Evolutionary conservation across 2,888 invertebrate genomes (phyloP).

Genomic region (Chymomyza caudatula): DNA sequence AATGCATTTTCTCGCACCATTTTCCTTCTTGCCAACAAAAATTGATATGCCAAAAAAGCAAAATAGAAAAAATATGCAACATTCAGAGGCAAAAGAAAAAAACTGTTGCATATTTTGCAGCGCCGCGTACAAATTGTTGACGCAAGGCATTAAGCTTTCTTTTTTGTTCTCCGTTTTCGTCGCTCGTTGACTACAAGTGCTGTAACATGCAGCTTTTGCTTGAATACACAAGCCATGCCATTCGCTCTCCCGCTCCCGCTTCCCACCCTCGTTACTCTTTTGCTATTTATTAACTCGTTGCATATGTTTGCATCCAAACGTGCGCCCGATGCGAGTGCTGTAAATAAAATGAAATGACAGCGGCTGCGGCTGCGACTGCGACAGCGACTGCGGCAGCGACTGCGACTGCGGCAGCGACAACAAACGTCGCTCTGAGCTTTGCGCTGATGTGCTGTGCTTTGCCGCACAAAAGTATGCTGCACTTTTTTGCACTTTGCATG

Average conservation of each 20-base stretch:
- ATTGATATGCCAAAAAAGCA: constrained; percentile 58
- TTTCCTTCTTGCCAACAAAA: constrained; percentile 43
- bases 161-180: constrained; percentile 1
- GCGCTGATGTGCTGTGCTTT: constrained; percentile 15
- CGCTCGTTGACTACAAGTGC: neutral
- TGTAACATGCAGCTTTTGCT: constrained; percentile 17
- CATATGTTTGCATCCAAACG: constrained; percentile 66
- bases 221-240: neutral
- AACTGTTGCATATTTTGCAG: constrained; percentile 49
- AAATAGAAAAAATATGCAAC: constrained; percentile 33
- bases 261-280: neutral
- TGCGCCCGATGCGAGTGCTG: constrained; percentile 35
- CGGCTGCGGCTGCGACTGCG: constrained; percentile 12
- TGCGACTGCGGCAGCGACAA: constrained; percentile 16
- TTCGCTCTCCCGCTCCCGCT: neutral
- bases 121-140: constrained; percentile 69
- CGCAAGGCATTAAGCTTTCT: constrained; percentile 66
- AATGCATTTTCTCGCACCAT: constrained; percentile 46
- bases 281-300: constrained; percentile 69
- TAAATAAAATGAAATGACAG: constrained; percentile 56
- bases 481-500: constrained; percentile 58
- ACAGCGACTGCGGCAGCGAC: constrained; percentile 12
- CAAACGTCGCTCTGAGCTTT: constrained; percentile 45
- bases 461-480: constrained; percentile 57
- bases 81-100: constrained; percentile 24